Conservation (phyloP, 2,888 invertebrate genomes). For the Myathropa florea region DNA sequence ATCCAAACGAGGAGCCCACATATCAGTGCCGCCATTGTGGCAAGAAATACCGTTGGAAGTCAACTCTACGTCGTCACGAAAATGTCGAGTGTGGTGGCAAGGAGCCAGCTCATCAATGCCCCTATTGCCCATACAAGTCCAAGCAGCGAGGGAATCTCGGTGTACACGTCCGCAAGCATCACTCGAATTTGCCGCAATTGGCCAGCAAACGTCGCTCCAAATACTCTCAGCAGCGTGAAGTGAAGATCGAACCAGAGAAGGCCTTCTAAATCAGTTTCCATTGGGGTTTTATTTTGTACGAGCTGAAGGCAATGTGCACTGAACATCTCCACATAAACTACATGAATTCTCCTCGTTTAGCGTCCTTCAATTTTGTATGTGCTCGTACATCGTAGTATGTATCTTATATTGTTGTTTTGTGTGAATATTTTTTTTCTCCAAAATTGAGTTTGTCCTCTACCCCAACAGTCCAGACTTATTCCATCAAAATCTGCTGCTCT, state of each 20-base stretch:
- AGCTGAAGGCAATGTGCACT: neutral
- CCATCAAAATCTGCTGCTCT: slow-evolving; percentile 39
- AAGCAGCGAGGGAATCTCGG: slow-evolving; percentile 90
- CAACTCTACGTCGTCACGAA: slow-evolving; percentile 90
- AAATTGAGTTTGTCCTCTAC: neutral
- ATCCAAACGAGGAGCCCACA: slow-evolving; percentile 75
- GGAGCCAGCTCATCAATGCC: slow-evolving; percentile 89
- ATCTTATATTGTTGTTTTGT: neutral
- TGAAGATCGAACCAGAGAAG: slow-evolving; percentile 70
- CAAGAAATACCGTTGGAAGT: slow-evolving; percentile 92
- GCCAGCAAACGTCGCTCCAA: slow-evolving; percentile 78
- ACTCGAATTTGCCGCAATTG: slow-evolving; percentile 80
- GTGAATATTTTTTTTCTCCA: neutral
- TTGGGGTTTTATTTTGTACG: neutral
- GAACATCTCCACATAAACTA: neutral
- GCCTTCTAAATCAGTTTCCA: slow-evolving; percentile 36
- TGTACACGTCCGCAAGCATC: slow-evolving; percentile 90
- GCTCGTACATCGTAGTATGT: neutral
- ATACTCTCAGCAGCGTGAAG: slow-evolving; percentile 75
- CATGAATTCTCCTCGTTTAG: neutral
- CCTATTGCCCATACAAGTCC: slow-evolving; percentile 88
- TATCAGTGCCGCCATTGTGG: slow-evolving; percentile 88
- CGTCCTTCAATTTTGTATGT: neutral
- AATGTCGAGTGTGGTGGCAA: slow-evolving; percentile 91
- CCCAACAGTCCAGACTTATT: neutral